These are phyloP conservation scores for Megalonaias nervosa DNA, from an alignment of 1,140 invertebrate genomes.

Conservation along the genomic window DNA sequence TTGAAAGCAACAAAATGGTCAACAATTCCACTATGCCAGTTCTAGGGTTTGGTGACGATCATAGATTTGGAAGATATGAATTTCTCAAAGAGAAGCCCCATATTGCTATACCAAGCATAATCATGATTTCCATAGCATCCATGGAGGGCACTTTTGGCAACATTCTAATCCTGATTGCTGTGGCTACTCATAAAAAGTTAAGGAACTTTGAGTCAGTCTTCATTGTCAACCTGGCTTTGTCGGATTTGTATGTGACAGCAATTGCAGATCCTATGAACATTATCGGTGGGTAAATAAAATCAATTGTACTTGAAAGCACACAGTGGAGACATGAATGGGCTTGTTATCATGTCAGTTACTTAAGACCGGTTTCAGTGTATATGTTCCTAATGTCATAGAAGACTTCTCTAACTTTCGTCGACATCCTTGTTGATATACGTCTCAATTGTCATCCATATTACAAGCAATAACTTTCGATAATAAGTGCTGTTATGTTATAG, in stretches of 20 bases:
- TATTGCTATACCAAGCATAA: constrained; percentile 15
- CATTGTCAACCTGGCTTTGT: constrained; percentile 38
- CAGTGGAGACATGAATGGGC: too few relatives aligned
- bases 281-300: constrained; percentile 25
- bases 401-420: too few relatives aligned
- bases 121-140: constrained; percentile 20
- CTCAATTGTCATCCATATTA: too few relatives aligned
- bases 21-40: too few relatives aligned
- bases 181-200: constrained; percentile 22
- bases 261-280: constrained; percentile 38
- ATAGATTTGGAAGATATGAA: constrained; percentile 1
- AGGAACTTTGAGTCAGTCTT: constrained; percentile 36
- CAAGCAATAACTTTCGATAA: too few relatives aligned
- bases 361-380: too few relatives aligned
- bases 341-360: too few relatives aligned
- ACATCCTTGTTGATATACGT: too few relatives aligned
- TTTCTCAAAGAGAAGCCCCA: neutral
- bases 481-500: too few relatives aligned
- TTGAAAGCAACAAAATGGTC: too few relatives aligned
- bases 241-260: constrained; percentile 39
- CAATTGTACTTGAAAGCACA: neutral
- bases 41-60: too few relatives aligned
- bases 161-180: constrained; percentile 29
- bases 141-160: constrained; percentile 33
- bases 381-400: too few relatives aligned